Percentiles rank a stretch among this genome's conserved stretches.
phyloP scores from a whole-genome alignment of 2,113 vertebrate genomes.

The Seriola rivoliana region DNA sequence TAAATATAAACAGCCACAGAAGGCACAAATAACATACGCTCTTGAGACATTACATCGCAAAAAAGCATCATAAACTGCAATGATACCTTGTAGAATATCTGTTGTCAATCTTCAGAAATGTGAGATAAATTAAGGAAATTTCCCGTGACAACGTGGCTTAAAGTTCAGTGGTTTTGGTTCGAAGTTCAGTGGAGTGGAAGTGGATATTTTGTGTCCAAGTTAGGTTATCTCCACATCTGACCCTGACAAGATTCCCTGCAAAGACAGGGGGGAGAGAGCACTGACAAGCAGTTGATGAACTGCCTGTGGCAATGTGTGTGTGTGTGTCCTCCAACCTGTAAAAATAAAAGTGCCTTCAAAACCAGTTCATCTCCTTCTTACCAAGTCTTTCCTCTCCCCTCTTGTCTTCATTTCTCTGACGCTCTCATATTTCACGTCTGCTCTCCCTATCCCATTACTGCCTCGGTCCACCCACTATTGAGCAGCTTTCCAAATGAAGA shows the following conservation, averaged over 20 bases:
- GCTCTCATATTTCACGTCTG: conserved; percentile 35
- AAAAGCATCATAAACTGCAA: background rate
- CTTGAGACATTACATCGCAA: background rate
- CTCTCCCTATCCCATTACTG: conserved; percentile 15
- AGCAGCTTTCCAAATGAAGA: conserved; percentile 51
- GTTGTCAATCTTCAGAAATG: conserved; percentile 7
- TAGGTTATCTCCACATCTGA: conserved; percentile 58
- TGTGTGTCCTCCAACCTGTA: conserved; percentile 58
- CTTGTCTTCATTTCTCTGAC: conserved; percentile 40
- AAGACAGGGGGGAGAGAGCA: conserved; percentile 17
- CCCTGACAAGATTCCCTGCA: conserved; percentile 58
- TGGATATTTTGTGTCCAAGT: conserved; percentile 46
- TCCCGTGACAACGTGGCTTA: background rate
- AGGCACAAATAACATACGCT: background rate
- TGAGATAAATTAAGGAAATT: background rate
- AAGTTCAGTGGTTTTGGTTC: conserved; percentile 23
- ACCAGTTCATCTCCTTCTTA: conserved; percentile 31
- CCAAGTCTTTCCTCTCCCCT: conserved; percentile 26
- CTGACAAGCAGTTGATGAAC: conserved; percentile 75
- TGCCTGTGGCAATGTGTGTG: conserved; percentile 70
- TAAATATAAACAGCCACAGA: conserved; percentile 15
- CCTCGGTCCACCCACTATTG: conserved; percentile 9
- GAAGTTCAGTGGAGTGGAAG: conserved; percentile 23
- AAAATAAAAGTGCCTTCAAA: conserved; percentile 64
- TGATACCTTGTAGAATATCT: background rate